Evolutionary conservation across 2,888 invertebrate species (phyloP).

Genomic region (Stenichneumon culpator): DNA sequence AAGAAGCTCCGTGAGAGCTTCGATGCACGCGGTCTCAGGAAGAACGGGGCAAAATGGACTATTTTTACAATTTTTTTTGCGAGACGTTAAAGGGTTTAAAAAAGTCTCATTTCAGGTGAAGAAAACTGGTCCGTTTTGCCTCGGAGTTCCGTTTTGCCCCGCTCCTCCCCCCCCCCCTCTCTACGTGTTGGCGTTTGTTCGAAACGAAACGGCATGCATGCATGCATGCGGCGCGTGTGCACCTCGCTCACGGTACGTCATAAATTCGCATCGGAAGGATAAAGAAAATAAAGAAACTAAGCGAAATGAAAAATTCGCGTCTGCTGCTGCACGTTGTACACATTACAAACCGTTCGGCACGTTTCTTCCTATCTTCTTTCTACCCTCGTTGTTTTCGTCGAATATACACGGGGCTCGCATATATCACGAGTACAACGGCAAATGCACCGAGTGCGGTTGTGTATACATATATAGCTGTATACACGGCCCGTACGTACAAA

Average conservation of each 20-base stretch:
- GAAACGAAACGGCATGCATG: conserved; percentile 8
- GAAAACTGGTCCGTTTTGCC: too few relatives aligned
- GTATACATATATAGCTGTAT: conserved; percentile 30
- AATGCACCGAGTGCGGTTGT: conserved; percentile 13
- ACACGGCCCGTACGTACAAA: background rate
- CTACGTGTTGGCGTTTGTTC: conserved; percentile 64
- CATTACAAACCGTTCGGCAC: conserved; percentile 62
- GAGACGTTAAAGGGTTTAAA: too few relatives aligned
- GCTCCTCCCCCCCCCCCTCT: too few relatives aligned
- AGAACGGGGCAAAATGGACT: too few relatives aligned
- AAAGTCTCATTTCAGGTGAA: too few relatives aligned
- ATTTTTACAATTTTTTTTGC: too few relatives aligned
- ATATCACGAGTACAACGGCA: conserved; percentile 48
- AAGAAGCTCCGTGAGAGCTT: conserved; percentile 18
- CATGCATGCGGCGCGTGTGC: conserved; percentile 42
- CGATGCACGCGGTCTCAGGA: conserved; percentile 54
- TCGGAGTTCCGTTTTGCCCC: too few relatives aligned
- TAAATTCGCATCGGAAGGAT: conserved; percentile 57
- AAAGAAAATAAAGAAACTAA: conserved; percentile 26
- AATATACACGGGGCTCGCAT: conserved; percentile 27
- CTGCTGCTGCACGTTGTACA: conserved; percentile 50
- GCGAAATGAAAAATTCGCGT: conserved; percentile 59
- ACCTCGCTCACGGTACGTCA: conserved; percentile 41
- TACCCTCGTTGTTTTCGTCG: conserved; percentile 12
- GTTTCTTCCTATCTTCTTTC: conserved; percentile 29